phyloP scores from a whole-genome alignment of 2,113 vertebrate species.

The Limnothrissa miodon region DNA sequence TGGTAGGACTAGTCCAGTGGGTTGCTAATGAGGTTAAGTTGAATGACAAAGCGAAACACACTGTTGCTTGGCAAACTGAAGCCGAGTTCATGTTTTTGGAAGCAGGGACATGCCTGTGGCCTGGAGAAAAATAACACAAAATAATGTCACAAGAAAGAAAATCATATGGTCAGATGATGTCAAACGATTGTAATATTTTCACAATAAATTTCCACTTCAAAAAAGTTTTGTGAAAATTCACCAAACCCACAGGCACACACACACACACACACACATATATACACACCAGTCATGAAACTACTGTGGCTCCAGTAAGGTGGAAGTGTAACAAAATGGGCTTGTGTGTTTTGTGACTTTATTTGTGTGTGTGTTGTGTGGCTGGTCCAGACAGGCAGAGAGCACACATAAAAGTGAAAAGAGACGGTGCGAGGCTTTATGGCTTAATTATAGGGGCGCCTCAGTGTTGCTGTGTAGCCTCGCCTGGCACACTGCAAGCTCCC shows the following conservation, averaged over 20 bases:
- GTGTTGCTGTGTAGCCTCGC: not conserved
- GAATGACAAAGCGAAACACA: not conserved
- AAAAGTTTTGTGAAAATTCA: not conserved
- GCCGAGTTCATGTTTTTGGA: not conserved
- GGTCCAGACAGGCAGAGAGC: not conserved
- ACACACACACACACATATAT: not conserved
- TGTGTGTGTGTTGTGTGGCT: not conserved
- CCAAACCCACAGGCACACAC: too few relatives aligned
- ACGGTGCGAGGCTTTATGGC: constrained; percentile 2
- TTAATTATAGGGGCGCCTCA: not conserved
- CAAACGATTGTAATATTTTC: not conserved
- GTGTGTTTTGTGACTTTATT: not conserved
- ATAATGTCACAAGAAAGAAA: too few relatives aligned
- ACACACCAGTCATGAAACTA: not conserved
- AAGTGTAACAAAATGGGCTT: not conserved
- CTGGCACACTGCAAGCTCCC: not conserved
- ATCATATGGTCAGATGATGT: not conserved
- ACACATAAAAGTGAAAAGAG: not conserved
- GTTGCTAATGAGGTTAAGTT: not conserved
- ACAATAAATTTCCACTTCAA: not conserved
- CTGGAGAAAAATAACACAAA: not conserved
- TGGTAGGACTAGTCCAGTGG: not conserved
- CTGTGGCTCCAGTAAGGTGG: not conserved
- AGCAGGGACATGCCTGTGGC: not conserved
- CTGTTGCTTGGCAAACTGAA: not conserved